A percentile compares a stretch with the other conserved stretches of the same genome.
phyloP scores from a whole-genome alignment of 2,113 vertebrate genomes.

The Burhinus oedicnemus region DNA sequence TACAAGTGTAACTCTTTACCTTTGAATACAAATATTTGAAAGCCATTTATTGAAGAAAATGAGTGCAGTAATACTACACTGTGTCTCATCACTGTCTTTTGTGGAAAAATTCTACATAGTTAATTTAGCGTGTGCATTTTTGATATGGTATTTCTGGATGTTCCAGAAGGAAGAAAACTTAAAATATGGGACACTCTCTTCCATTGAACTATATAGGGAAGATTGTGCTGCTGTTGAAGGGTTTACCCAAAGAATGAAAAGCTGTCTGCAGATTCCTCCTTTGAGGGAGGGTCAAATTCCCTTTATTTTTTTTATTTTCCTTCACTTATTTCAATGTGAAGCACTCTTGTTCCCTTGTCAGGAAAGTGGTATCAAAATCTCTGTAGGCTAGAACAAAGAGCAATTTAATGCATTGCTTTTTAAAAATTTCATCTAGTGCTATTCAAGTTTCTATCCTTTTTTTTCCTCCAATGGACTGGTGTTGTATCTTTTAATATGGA shows the following conservation, averaged over 20 bases:
- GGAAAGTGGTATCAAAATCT: background rate
- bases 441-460: background rate
- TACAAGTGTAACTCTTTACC: background rate
- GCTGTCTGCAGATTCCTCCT: background rate
- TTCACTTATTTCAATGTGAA: background rate
- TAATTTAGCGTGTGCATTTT: background rate
- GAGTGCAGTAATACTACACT: background rate
- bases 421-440: background rate
- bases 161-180: background rate
- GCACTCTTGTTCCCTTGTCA: background rate
- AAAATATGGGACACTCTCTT: background rate
- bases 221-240: background rate
- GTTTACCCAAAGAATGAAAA: background rate
- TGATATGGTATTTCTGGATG: background rate
- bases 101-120: background rate
- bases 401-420: background rate
- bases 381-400: background rate
- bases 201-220: background rate
- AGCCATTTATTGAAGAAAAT: background rate
- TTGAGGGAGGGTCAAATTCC: background rate
- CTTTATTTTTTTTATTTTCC: rapidly evolving
- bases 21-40: background rate
- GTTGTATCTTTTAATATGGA: background rate
- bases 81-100: background rate
- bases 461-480: background rate